These are phyloP conservation scores for Orchestia grillus DNA, from an alignment of 1,140 invertebrate species.

Conservation along the genomic window DNA sequence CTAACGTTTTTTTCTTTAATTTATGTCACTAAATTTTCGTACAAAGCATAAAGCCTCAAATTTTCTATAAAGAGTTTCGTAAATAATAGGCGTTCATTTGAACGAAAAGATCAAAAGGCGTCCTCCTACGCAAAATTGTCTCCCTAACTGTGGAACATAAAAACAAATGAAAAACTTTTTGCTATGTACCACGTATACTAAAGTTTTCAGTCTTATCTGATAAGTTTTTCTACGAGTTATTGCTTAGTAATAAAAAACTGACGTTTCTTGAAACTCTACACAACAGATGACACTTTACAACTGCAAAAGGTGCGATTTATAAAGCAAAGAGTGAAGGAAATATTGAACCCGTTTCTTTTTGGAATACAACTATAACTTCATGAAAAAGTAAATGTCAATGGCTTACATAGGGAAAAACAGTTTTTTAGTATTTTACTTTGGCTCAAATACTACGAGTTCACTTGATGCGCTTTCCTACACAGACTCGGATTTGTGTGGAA, in stretches of 20 bases:
- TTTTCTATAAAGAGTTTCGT: not conserved
- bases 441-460: not conserved
- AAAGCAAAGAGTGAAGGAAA: not conserved
- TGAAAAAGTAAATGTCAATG: not conserved
- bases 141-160: not conserved
- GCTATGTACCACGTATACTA: not conserved
- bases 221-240: not conserved
- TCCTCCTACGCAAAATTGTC: no score
- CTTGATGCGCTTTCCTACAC: not conserved
- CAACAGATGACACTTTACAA: not conserved
- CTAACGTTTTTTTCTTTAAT: not conserved
- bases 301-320: not conserved
- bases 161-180: not conserved
- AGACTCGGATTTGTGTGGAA: not conserved
- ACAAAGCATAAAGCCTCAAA: not conserved
- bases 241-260: not conserved
- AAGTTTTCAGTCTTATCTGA: not conserved
- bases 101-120: not conserved
- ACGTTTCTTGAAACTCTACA: not conserved
- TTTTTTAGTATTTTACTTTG: not conserved
- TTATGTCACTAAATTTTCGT: not conserved
- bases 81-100: not conserved
- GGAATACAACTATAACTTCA: not conserved
- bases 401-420: not conserved
- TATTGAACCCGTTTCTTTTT: not conserved